Base-by-base conservation (phyloP, 2,797 vertebrate species). In the Heterohyrax brucei region DNA sequence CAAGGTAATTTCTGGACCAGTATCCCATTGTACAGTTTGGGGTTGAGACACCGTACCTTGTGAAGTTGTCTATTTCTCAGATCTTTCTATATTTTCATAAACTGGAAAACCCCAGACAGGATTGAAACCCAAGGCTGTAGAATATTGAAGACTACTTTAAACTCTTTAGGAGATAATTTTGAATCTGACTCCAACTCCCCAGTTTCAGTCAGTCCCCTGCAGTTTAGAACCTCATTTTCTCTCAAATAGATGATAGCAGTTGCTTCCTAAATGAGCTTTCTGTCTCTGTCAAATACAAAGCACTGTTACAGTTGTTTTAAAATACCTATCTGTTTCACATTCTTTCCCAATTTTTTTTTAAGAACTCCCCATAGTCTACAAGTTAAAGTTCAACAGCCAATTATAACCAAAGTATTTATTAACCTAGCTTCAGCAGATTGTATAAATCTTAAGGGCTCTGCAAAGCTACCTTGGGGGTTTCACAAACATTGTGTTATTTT, bases 291-390 rank as follows among this genome's bases (percentile, higher is more conserved):
- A 85, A 44, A 86, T 64, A 39, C 70, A 93, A 82, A 33, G 22
- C 12, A 30, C 62, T 46, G n/a, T 56, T 93, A 13, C 33, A 80
- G 44, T n/a, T 64, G 28, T 86, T 92, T 93, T n/a, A 82, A 82
- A 92, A 87, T 64, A 50, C 9, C 46, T 24, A 19, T 48, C 16
- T 22, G 3, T 73, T 39, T 79, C 19, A 94, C 5, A 92, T 39
- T 24, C 13, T 86, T 91, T 86, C 14, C n/a, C 56, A 80, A 89
- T 83, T 48, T 64, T 80, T 80, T n/a, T 89, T 89, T 44, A 83
- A 70, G 66, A 91, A 76, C 62, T 85, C 68, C 24, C 66, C 13
- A 59, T 10, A 70, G 22, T 26, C 39, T 64, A 1, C 26, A 86
- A 76, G 24, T 87, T 68, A 72, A 94, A 93, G 13, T n/a, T 22